Percentiles rank a stretch among this genome's conserved stretches.
Conservation (phyloP, 2,888 invertebrate genomes). For the Magallana nippona region DNA sequence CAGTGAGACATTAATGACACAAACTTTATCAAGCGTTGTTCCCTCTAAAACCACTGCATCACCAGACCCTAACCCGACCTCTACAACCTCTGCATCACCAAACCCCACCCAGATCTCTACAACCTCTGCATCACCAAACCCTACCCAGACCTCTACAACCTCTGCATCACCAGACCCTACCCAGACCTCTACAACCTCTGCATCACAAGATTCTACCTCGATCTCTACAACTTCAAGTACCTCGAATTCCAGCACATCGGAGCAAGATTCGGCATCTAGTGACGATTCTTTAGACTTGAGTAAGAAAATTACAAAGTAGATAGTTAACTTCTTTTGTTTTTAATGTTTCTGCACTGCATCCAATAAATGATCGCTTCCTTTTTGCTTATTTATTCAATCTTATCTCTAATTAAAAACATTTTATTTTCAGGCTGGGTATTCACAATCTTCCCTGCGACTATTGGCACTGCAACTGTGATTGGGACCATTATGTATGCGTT, state of each 20-base stretch:
- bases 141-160: too few species aligned
- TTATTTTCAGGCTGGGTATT: not conserved
- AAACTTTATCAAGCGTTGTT: not conserved
- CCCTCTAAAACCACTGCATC: not conserved
- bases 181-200: not conserved
- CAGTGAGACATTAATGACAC: not conserved
- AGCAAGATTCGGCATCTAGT: not conserved
- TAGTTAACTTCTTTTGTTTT: not conserved
- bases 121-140: too few species aligned
- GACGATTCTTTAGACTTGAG: not conserved
- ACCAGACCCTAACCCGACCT: not conserved
- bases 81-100: not conserved
- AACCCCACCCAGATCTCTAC: too few species aligned
- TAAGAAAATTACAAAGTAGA: not conserved
- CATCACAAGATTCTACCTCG: not conserved
- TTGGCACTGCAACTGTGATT: not conserved
- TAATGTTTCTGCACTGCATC: too few species aligned
- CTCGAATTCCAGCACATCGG: not conserved
- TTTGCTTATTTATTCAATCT: too few species aligned
- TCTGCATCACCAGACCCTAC: not conserved
- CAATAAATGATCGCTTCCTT: too few species aligned
- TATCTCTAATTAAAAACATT: not conserved
- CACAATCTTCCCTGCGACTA: not conserved
- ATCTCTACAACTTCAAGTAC: not conserved
- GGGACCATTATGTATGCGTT: slow-evolving; percentile 4